Evolutionary conservation across 2,113 vertebrate genomes (phyloP).

Genomic region (Recurvirostra avosetta): DNA sequence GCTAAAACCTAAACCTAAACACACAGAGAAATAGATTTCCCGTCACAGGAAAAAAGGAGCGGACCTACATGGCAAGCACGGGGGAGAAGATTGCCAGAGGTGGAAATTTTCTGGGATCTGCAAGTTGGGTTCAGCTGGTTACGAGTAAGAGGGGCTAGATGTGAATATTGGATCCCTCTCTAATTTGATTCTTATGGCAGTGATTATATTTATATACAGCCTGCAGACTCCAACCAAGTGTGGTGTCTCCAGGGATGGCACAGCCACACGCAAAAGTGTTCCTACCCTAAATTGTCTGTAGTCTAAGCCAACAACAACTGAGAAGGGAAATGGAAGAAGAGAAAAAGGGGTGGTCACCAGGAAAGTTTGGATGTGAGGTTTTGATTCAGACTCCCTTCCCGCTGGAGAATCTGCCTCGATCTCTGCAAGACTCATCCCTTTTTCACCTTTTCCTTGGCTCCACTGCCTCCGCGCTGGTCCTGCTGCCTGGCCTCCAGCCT

Average conservation of each 20-base stretch:
- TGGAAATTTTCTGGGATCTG: conserved; percentile 60
- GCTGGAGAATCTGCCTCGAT: neutral
- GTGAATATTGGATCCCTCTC: conserved; percentile 50
- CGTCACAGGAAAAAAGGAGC: conserved; percentile 31
- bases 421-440: neutral
- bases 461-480: neutral
- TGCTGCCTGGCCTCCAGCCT: neutral
- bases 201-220: conserved; percentile 63
- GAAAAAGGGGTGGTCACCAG: conserved; percentile 42
- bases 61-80: conserved; percentile 3
- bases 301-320: conserved; percentile 58
- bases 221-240: conserved; percentile 57
- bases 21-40: conserved; percentile 41
- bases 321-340: conserved; percentile 57
- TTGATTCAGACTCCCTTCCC: neutral
- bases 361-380: conserved; percentile 17
- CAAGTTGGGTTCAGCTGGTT: conserved; percentile 41
- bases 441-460: neutral
- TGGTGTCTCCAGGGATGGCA: conserved; percentile 57
- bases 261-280: conserved; percentile 56
- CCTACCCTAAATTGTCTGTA: conserved; percentile 53
- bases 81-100: conserved; percentile 41
- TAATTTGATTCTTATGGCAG: conserved; percentile 64
- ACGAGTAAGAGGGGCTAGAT: conserved; percentile 18
- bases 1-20: neutral